Percentiles rank a stretch among this genome's conserved stretches.
Conservation (phyloP, 2,113 vertebrate species). For the Rostratula benghalensis region DNA sequence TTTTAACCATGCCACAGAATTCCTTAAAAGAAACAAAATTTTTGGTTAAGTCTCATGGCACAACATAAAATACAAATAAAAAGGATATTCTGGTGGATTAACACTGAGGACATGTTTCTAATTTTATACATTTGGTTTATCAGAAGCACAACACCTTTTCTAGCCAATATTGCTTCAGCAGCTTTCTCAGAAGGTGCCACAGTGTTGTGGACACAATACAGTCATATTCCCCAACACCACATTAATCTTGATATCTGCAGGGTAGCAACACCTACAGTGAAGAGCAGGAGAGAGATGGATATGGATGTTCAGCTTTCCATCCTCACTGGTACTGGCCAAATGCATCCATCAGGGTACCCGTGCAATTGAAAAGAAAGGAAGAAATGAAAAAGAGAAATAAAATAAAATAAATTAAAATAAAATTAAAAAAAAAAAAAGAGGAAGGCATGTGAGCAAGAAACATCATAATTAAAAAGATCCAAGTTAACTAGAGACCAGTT, state of each 20-base stretch:
- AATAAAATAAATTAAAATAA: background rate
- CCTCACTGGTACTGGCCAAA: background rate
- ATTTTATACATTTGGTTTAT: background rate
- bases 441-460: background rate
- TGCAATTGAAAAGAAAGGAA: rapidly evolving
- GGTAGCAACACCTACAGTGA: background rate
- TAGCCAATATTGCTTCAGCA: background rate
- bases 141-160: background rate
- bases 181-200: rapidly evolving
- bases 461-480: background rate
- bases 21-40: background rate
- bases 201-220: background rate
- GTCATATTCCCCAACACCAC: background rate
- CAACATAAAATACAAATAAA: background rate
- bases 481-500: background rate
- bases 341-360: rapidly evolving
- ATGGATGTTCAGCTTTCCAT: background rate
- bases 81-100: background rate
- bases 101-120: background rate
- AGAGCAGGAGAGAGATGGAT: background rate
- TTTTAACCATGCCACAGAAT: background rate
- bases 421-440: background rate
- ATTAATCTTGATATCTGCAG: background rate
- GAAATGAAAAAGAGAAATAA: background rate
- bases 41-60: background rate